A percentile compares a stretch with the other conserved stretches of the same genome.
These are phyloP conservation scores for Ibycter americanus DNA, from an alignment of 2,797 vertebrate genomes.

Conservation along the genomic window DNA sequence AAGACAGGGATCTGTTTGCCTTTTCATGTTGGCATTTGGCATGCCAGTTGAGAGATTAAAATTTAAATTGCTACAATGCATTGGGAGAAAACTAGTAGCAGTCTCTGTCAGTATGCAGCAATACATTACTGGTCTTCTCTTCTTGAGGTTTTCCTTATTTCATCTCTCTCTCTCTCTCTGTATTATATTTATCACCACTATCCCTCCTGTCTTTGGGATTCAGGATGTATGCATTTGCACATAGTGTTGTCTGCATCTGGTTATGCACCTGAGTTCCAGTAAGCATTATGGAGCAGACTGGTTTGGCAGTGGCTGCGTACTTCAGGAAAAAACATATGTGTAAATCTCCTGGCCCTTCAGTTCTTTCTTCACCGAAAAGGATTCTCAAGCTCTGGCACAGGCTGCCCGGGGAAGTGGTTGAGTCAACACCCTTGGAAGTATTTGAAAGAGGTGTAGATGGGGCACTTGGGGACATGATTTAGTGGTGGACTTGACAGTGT, in stretches of 20 bases:
- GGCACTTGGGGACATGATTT: background rate
- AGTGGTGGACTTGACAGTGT: background rate
- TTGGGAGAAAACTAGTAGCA: background rate
- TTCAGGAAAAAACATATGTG: background rate
- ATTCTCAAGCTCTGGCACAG: background rate
- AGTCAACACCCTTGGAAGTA: background rate
- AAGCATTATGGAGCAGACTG: background rate
- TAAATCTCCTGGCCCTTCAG: background rate
- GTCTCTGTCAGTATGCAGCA: background rate
- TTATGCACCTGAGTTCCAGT: background rate
- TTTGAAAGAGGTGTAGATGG: rapidly evolving
- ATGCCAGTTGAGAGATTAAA: background rate
- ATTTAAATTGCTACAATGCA: background rate
- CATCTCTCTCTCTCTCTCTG: background rate
- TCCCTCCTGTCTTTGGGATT: background rate
- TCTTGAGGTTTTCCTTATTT: background rate
- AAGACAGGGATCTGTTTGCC: background rate
- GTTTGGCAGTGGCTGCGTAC: background rate
- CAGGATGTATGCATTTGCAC: background rate
- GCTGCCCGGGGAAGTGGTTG: background rate
- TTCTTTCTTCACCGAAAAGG: rapidly evolving
- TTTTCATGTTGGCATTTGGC: background rate
- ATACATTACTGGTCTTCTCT: background rate
- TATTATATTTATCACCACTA: background rate
- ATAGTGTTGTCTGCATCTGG: background rate